Percentiles rank a stretch among this genome's conserved stretches.
These are phyloP conservation scores for Cydia strobilella DNA, from an alignment of 1,140 invertebrate genomes.

Conservation along the genomic window DNA sequence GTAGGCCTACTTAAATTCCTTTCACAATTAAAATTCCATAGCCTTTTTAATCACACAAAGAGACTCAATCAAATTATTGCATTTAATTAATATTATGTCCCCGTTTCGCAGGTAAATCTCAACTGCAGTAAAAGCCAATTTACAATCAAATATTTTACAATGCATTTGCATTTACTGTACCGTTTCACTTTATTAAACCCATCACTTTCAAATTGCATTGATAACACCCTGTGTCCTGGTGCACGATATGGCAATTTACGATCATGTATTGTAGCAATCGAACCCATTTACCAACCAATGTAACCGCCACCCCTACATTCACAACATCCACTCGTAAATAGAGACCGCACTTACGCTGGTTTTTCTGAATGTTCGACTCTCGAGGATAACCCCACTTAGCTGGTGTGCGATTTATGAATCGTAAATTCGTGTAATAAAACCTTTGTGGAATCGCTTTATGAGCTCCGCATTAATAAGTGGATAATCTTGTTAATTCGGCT, in stretches of 20 bases:
- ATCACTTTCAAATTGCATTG: slow-evolving; percentile 17
- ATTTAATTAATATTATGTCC: background rate
- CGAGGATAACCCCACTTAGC: slow-evolving; percentile 39
- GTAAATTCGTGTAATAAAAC: slow-evolving; percentile 55
- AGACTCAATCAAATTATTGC: background rate
- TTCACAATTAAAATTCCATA: background rate
- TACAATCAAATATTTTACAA: background rate
- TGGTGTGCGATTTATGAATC: slow-evolving; percentile 53
- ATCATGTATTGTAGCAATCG: background rate
- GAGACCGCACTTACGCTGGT: background rate
- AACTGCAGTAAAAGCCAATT: background rate
- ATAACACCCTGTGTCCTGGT: background rate
- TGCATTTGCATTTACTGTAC: slow-evolving; percentile 4
- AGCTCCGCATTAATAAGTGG: slow-evolving; percentile 56
- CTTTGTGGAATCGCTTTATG: slow-evolving; percentile 49
- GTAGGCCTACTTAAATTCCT: background rate
- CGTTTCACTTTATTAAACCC: slow-evolving; percentile 9
- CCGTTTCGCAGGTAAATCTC: background rate
- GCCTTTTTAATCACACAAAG: background rate
- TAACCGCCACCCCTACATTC: background rate
- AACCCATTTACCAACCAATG: background rate
- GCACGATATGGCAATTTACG: background rate
- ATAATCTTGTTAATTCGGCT: slow-evolving; percentile 56
- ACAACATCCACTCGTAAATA: background rate
- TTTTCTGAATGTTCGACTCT: background rate